These are phyloP conservation scores for Bombylius major DNA, from an alignment of 2,888 invertebrate species.

Conservation along the genomic window DNA sequence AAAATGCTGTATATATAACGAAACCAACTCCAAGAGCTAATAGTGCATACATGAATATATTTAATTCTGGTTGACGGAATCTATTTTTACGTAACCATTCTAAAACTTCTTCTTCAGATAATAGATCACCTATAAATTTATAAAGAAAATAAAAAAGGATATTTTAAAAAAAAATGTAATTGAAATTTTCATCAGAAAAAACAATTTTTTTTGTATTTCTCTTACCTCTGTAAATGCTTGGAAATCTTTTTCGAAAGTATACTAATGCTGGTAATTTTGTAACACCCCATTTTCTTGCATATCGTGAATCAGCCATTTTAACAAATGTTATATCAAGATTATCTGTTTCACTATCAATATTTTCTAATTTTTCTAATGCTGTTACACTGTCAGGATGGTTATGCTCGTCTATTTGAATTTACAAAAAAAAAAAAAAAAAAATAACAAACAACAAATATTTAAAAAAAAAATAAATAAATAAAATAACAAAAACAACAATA, in stretches of 20 bases:
- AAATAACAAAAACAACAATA: not conserved
- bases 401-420: constrained; percentile 55
- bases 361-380: constrained; percentile 78
- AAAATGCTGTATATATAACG: constrained; percentile 78
- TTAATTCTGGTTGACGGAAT: constrained; percentile 83
- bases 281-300: constrained; percentile 89
- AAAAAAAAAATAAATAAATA: constrained; percentile 1
- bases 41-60: constrained; percentile 87
- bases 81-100: constrained; percentile 90
- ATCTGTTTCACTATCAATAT: constrained; percentile 89
- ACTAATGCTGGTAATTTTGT: constrained; percentile 82
- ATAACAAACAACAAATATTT: constrained; percentile 4
- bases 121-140: constrained; percentile 53
- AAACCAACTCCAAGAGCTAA: constrained; percentile 76
- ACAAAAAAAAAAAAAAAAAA: not conserved
- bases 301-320: constrained; percentile 82
- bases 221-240: constrained; percentile 83
- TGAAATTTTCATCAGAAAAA: not conserved
- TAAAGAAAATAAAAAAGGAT: constrained; percentile 9
- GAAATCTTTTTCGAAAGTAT: constrained; percentile 82
- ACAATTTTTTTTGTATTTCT: not conserved
- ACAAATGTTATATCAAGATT: constrained; percentile 89
- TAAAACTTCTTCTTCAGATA: constrained; percentile 72
- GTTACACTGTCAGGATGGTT: constrained; percentile 65
- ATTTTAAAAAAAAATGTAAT: not conserved